Evolutionary conservation across 2,888 invertebrate species (phyloP), one percentile per base, ranked within the genome.

Genomic region (Leucoptera coffeella): DNA sequence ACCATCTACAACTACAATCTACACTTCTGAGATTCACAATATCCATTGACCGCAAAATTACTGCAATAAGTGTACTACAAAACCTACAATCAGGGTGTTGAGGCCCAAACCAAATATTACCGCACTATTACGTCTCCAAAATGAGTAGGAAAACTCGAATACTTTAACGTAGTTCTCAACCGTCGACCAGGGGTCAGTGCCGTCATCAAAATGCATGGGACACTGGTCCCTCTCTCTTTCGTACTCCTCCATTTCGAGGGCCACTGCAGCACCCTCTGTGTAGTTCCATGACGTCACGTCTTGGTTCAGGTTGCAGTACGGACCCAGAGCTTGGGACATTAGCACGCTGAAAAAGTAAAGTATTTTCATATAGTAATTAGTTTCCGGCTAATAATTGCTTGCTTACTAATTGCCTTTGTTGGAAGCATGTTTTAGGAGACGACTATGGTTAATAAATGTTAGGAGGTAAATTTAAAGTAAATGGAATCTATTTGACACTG

Each of bases 201-300:
- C 96, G 47, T 95, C 94, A 45, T 96, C 94, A 47, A 95, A 97
- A 50, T 88, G 82, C 91, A 96, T 95, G 0, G 96, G 96, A 52
- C 96, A 97, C 45, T 91, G 89, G 67, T 97, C 96, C 39, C 93
- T 79, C 61, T 92, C 88, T 64, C 93, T 73, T 58, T 94, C 93
- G 43, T 88, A 90, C 59, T 92, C 96, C 36, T 84, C 80, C 78
- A 96, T 85, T 44, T 88, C 85, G 11, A 97, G 61, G 22, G 90
- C 82, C 33, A 95, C 94, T 24, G 91, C 88, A 11, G 96, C 95
- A 26, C 96, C 96, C 50, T 94, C 88, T 0, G 86, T 84, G 42
- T 86, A 83, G 52, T 88, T 87, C 74, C 78, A 86, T 23, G 92
- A 92, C 2, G 82, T 80, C 1, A 96, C 93, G 40, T 88, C 88